Percentiles rank a stretch among this genome's conserved stretches.
phyloP scores from a whole-genome alignment of 2,888 invertebrate species.

The Mycalesis mineus region DNA sequence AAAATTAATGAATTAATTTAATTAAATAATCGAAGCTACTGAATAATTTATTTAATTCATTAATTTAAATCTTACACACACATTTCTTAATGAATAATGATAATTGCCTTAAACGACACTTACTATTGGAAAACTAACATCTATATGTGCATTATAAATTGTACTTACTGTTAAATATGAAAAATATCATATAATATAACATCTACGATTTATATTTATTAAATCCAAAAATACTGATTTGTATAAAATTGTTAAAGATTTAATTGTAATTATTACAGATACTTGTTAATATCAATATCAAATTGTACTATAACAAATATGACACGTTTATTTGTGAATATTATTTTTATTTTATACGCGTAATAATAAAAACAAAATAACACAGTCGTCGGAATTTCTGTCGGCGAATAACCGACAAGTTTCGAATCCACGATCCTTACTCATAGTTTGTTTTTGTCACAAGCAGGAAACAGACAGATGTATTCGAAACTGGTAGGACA shows the following conservation, averaged over 20 bases:
- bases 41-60: too few species aligned
- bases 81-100: too few species aligned
- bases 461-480: too few species aligned
- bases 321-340: conserved; percentile 13
- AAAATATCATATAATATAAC: not conserved
- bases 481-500: too few species aligned
- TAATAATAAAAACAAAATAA: not conserved
- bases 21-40: too few species aligned
- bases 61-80: too few species aligned
- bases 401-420: too few species aligned
- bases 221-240: conserved; percentile 9
- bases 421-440: too few species aligned
- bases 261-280: not conserved
- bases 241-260: not conserved
- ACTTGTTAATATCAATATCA: not conserved
- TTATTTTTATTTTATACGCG: not conserved
- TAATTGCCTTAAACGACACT: not conserved
- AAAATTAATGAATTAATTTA: too few species aligned
- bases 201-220: not conserved
- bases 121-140: conserved; percentile 14
- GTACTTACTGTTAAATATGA: conserved; percentile 15
- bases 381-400: not conserved
- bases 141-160: conserved; percentile 19
- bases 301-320: conserved; percentile 14
- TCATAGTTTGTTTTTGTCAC: too few species aligned